Base-by-base conservation (phyloP, 2,797 vertebrate genomes). In the Pyrocephalus nanus region DNA sequence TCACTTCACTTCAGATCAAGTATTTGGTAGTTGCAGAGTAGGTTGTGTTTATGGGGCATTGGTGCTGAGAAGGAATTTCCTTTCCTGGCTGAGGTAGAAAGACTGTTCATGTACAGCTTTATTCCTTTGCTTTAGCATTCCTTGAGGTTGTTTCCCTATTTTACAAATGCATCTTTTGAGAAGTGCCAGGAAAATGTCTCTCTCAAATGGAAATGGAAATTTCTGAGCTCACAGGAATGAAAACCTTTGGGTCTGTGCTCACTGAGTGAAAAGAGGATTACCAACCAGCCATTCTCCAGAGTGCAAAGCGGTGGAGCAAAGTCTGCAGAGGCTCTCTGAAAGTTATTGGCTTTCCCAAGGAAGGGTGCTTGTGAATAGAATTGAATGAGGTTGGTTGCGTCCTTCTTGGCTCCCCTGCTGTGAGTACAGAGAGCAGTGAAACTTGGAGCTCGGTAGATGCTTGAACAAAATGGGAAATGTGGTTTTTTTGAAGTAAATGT, bases 161-260 rank as follows among this genome's bases (percentile, higher is more conserved):
- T 94, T 88, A 91, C 93, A 83, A 97, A 95, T 77, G 94, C 85
- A 90, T 92, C 96, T 96, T 97, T 97, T 96, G 92, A 96, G 94
- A 86, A 69, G 91, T 96, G 96, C 95, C 96, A 97, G 94, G 94
- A 96, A 97, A 95, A 95, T 4, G 93, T 95, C 95, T 89, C 67
- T 93, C 88, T 96, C 91, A 82, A 94, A 96, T 93, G 81, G 94
- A 90, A 96, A 94, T 95, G 94, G 95, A 96, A 97, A 96, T 89
- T 96, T 96, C 93, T 92, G 93, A 94, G 95, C 93, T 96, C 86
- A 86, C 50, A 77, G 78, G 86, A 75, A 85, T 82, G 89, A 96
- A 95, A 95, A 96, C 93, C 92, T 88, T 92, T 74, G 74, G 64
- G 86, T 87, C 78, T 95, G 88, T 77, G 71, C 88, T 95, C 88